Conservation (phyloP, 1,140 invertebrate genomes). For the Leptestheria dahalacensis region DNA sequence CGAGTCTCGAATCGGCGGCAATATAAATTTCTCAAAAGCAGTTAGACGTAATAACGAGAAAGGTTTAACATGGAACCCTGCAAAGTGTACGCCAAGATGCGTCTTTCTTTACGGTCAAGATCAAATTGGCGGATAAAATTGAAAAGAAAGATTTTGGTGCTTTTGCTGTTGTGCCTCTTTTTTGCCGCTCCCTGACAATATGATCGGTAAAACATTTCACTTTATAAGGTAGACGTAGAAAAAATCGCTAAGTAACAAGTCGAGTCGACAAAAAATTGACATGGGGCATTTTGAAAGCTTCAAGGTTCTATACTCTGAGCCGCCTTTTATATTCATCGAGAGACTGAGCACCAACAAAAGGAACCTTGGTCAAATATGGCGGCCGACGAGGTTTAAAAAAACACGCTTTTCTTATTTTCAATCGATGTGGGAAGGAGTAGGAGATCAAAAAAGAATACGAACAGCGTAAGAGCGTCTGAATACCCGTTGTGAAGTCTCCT, state of each 20-base stretch:
- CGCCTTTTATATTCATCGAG: neutral
- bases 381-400: neutral
- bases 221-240: no score
- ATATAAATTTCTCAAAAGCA: no score
- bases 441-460: neutral
- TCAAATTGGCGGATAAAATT: neutral
- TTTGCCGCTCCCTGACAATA: no score
- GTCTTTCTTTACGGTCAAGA: neutral
- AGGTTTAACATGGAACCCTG: no score
- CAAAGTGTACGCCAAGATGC: no score
- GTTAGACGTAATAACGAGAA: no score
- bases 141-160: no score
- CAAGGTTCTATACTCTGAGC: neutral
- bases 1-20: no score
- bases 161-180: no score
- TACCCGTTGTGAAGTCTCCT: neutral
- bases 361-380: neutral
- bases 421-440: neutral
- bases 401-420: neutral
- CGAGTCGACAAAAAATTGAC: neutral
- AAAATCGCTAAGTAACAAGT: no score
- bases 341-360: neutral
- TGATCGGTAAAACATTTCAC: no score
- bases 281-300: neutral
- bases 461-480: neutral